These are phyloP conservation scores for Drosophila lacteicornis DNA, from an alignment of 1,140 invertebrate species.

Conservation along the genomic window DNA sequence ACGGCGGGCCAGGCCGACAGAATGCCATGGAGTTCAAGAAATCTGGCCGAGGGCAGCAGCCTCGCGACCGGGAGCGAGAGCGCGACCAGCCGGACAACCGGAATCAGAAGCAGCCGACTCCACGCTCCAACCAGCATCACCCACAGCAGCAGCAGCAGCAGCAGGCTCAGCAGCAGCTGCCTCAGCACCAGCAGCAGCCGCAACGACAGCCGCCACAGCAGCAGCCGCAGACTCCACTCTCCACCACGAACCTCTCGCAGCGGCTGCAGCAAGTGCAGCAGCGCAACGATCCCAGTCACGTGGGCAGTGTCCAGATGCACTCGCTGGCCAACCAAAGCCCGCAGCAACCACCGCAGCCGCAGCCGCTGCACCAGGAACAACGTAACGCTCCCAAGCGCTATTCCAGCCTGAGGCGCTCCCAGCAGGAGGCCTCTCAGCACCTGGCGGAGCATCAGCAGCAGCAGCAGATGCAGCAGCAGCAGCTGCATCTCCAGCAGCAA, in stretches of 20 bases:
- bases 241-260: constrained; percentile 73
- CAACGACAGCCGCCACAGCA: constrained; percentile 33
- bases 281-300: constrained; percentile 82
- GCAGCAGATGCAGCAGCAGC: constrained; percentile 58
- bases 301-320: constrained; percentile 83
- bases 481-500: constrained; percentile 64
- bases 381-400: constrained; percentile 88
- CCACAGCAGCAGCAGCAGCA: constrained; percentile 43
- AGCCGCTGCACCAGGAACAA: constrained; percentile 83
- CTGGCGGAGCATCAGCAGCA: constrained; percentile 67
- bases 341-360: constrained; percentile 74
- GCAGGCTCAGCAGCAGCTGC: constrained; percentile 49
- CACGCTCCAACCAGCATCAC: constrained; percentile 50
- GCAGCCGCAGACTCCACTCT: constrained; percentile 40
- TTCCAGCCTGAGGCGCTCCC: constrained; percentile 89
- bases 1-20: constrained; percentile 55
- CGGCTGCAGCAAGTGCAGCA: constrained; percentile 80
- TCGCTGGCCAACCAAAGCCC: constrained; percentile 74
- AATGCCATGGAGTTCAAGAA: constrained; percentile 72
- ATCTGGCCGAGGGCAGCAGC: constrained; percentile 39
- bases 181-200: constrained; percentile 59
- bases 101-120: constrained; percentile 26
- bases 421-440: constrained; percentile 69
- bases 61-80: constrained; percentile 51
- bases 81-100: constrained; percentile 55